Base-by-base conservation (phyloP, 2,113 vertebrate species). In the Geococcyx californianus region DNA sequence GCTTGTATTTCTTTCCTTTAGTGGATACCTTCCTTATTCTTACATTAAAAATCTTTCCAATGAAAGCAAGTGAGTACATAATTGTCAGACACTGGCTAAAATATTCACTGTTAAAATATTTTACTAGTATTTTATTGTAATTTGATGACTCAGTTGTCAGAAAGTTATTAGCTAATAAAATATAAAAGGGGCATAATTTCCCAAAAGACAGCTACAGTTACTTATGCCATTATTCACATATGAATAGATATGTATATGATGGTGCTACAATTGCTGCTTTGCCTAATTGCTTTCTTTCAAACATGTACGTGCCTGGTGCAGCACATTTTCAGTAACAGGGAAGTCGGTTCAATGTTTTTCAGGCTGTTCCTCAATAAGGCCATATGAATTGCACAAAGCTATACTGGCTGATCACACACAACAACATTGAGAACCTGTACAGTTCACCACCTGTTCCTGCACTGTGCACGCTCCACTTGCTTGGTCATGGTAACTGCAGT, bases 401-500 rank as follows among this genome's bases (percentile, higher is more conserved):
- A 34, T 0, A 0, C 31, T 40, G 72, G 24, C 63, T 77, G 25
- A 76, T 40, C 2, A 0, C 6, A 6, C 4, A 13, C 1, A 8
- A 38, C 40, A n/a, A 4, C 0, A 0, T 59, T 7, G 28, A 45
- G 49, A 16, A 23, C 19, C 12, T 4, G 8, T 0, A 13, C 11
- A 44, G 42, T 13, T 62, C 66, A 63, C 8, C 44, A 49, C 31
- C 45, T 54, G 2, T 8, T 84, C 55, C 40, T 23, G 13, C 19
- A 23, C 54, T 49, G 16, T 16, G 21, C 12, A 62, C 9, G 10
- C 5, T 56, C 59, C 0, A 0, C 40, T 73, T 2, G 0, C 59
- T 64, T 56, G 8, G 16, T 15, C 8, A 6, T 13, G 29, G 20
- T 8, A 49, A 31, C 26, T 60, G 47, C 52, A 79, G 75, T 33